Conservation (phyloP, 92 coral and sea anemone genomes). For the Porites divaricata region DNA sequence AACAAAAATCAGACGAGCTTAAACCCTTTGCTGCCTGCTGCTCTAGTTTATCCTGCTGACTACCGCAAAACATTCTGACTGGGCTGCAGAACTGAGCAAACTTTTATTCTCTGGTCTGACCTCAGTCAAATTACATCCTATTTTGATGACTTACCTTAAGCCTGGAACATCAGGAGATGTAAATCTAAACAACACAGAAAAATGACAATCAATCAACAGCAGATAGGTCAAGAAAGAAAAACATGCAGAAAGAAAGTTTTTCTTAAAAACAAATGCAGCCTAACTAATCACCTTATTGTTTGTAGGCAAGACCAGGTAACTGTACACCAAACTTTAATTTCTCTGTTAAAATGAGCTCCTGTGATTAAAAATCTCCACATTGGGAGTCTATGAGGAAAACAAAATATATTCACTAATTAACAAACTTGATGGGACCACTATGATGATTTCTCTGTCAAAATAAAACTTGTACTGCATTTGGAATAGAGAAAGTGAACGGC, state of each 20-base stretch:
- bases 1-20: too few relatives aligned
- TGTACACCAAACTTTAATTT: slow-evolving; percentile 97
- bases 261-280: neutral
- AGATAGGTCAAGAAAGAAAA: neutral
- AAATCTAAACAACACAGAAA: slow-evolving; percentile 42
- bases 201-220: neutral
- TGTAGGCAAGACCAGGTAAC: slow-evolving; percentile 98
- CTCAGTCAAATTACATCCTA: too few relatives aligned
- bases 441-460: too few relatives aligned
- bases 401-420: neutral
- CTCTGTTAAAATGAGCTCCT: slow-evolving; percentile 91
- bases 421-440: too few relatives aligned
- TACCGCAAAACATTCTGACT: too few relatives aligned
- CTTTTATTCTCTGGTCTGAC: too few relatives aligned
- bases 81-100: too few relatives aligned
- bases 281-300: slow-evolving; percentile 76
- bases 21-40: too few relatives aligned
- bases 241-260: too few relatives aligned
- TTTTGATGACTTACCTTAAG: slow-evolving; percentile 26
- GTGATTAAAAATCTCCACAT: slow-evolving; percentile 99
- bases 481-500: too few relatives aligned
- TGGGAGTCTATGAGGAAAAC: slow-evolving; percentile 68
- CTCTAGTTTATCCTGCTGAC: too few relatives aligned
- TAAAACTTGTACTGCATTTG: too few relatives aligned
- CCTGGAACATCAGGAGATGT: slow-evolving; percentile 67